A percentile compares a stretch with the other conserved stretches of the same genome.
These are phyloP conservation scores for Phaethornis superciliosus DNA, from an alignment of 2,113 vertebrate species.

Conservation along the genomic window DNA sequence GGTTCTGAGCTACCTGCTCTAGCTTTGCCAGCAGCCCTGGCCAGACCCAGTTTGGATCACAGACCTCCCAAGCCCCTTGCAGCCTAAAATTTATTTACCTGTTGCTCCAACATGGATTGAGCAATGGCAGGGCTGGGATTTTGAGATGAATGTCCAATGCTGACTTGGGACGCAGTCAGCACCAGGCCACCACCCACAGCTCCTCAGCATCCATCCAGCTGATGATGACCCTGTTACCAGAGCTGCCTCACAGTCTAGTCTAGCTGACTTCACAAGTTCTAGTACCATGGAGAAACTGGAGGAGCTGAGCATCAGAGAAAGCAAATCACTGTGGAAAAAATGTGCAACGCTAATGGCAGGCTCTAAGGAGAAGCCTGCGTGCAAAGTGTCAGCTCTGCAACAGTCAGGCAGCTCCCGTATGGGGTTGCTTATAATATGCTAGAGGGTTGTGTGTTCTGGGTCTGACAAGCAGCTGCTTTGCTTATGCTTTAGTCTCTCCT, in stretches of 20 bases:
- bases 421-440: background rate
- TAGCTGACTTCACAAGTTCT: conserved; percentile 29
- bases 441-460: background rate
- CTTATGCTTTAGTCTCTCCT: background rate
- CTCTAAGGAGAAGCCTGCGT: background rate
- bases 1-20: background rate
- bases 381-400: background rate
- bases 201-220: background rate
- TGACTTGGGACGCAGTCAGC: background rate
- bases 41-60: background rate
- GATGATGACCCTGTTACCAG: background rate
- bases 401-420: background rate
- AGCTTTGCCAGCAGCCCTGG: background rate
- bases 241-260: background rate
- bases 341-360: background rate
- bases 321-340: conserved; percentile 29
- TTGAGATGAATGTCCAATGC: background rate
- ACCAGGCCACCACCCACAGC: background rate
- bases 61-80: background rate
- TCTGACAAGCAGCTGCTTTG: background rate
- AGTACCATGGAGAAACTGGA: background rate
- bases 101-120: background rate
- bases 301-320: background rate
- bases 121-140: background rate
- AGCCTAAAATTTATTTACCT: background rate